Base-by-base conservation (phyloP, 2,888 invertebrate species). In the Sinhomidia bicolor region DNA sequence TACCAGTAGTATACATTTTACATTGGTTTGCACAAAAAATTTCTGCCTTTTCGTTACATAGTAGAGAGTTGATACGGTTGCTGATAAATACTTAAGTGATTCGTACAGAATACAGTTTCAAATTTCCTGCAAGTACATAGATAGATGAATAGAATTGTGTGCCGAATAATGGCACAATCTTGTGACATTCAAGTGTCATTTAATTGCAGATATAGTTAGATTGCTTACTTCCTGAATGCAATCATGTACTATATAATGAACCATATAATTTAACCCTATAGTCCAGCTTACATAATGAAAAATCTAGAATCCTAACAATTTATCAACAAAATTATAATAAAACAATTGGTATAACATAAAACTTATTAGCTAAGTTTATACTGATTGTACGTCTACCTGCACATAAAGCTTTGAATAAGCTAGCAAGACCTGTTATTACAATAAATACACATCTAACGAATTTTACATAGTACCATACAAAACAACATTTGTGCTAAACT, bases 191-290 rank as follows among this genome's bases (percentile, higher is more conserved):
- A 68, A 4, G 14, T 68, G 36, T 32, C n/a, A 32, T 4, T n/a
- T 68, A 68, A 36, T 68, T 32, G 17, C 4, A 32, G 32, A 68
- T 23, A 17, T 20, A 26, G 47, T 26, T 62, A 9, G 23, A 12
- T 65, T n/a, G n/a, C n/a, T 65, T 65, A 65, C 65, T 65, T 65
- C 65, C 65, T 65, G 65, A 12, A 65, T 32, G 65, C 23, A 65
- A 65, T n/a, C 17, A 7, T 29, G 26, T 12, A 3, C 4, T 9
- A 17, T 17, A 20, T 17, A 7, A 26, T 10, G n/a, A 7, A 32
- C 17, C 36, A 32, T 14, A 29, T 32, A 14, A 65, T 7, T 7
- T 23, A 26, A 62, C 14, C 47, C 47, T 6, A 36, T 36, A 9
- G n/a, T 17, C n/a, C 1, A n/a, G 5, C 36, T 54, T 54, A 54